phyloP scores from a whole-genome alignment of 2,797 vertebrate genomes.

The Holocentrus rufus region DNA sequence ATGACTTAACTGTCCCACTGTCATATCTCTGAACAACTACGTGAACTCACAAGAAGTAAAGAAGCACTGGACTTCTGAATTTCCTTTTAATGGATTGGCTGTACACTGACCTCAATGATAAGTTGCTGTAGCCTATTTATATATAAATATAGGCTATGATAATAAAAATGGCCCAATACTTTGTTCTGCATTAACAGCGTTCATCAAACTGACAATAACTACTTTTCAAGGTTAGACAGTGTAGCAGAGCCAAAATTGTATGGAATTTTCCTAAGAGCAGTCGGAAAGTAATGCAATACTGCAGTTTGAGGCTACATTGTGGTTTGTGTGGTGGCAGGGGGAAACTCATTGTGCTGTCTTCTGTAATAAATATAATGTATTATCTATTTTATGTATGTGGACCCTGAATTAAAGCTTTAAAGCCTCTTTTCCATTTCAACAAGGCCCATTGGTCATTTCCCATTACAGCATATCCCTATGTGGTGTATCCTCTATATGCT shows the following conservation, averaged over 20 bases:
- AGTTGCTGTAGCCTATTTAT: slow-evolving; percentile 62
- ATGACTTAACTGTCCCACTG: slow-evolving; percentile 30
- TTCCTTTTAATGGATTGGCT: slow-evolving; percentile 66
- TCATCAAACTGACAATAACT: slow-evolving; percentile 71
- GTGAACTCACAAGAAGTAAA: slow-evolving; percentile 40
- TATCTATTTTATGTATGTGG: slow-evolving; percentile 66
- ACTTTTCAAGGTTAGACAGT: slow-evolving; percentile 72
- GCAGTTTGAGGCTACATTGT: slow-evolving; percentile 57
- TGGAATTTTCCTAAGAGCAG: slow-evolving; percentile 56
- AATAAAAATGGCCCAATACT: slow-evolving; percentile 70
- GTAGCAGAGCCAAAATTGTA: slow-evolving; percentile 51
- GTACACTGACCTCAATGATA: slow-evolving; percentile 62
- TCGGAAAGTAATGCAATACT: slow-evolving; percentile 70
- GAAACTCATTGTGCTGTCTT: slow-evolving; percentile 57
- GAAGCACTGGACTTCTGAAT: slow-evolving; percentile 57
- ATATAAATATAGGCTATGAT: slow-evolving; percentile 67
- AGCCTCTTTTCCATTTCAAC: slow-evolving; percentile 61
- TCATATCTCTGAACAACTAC: slow-evolving; percentile 44
- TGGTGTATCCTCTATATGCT: slow-evolving; percentile 17
- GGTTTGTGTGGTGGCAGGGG: slow-evolving; percentile 48
- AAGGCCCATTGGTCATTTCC: slow-evolving; percentile 46
- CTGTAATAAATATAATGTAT: slow-evolving; percentile 73
- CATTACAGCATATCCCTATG: slow-evolving; percentile 34
- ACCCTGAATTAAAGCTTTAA: slow-evolving; percentile 58
- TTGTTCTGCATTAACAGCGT: slow-evolving; percentile 69